These are phyloP conservation scores for Clarias platycephalus DNA, from an alignment of 2,797 vertebrate genomes.

Conservation along the genomic window DNA sequence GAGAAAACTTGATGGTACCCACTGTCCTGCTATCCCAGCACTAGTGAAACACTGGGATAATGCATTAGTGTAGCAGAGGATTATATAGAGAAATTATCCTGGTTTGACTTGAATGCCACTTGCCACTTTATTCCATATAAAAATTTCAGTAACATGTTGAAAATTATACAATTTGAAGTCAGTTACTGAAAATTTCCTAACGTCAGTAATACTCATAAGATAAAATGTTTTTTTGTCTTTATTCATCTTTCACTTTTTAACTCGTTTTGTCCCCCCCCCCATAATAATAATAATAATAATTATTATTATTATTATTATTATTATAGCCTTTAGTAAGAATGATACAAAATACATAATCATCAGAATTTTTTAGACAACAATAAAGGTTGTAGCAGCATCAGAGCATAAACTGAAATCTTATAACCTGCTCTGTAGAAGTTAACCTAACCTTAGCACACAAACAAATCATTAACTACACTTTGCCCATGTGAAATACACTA, in stretches of 20 bases:
- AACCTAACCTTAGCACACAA: slow-evolving; percentile 1
- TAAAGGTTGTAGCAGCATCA: slow-evolving; percentile 36
- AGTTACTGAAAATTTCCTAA: neutral
- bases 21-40: no score
- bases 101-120: no score
- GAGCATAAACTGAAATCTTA: slow-evolving; percentile 41
- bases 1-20: no score
- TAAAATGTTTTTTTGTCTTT: neutral
- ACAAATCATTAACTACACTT: slow-evolving; percentile 14
- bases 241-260: neutral
- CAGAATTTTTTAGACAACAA: slow-evolving; percentile 28
- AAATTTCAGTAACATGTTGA: neutral
- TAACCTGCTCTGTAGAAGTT: slow-evolving; percentile 55
- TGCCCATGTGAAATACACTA: neutral
- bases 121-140: no score
- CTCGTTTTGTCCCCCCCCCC: neutral
- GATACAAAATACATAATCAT: neutral
- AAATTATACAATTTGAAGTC: neutral
- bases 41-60: no score
- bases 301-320: no score
- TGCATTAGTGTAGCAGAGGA: no score
- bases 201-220: neutral
- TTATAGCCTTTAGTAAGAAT: neutral
- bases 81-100: no score
- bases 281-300: neutral